A percentile compares a stretch with the other conserved stretches of the same genome.
Conservation (phyloP, 2,797 vertebrate genomes). For the Margarornis squamiger region DNA sequence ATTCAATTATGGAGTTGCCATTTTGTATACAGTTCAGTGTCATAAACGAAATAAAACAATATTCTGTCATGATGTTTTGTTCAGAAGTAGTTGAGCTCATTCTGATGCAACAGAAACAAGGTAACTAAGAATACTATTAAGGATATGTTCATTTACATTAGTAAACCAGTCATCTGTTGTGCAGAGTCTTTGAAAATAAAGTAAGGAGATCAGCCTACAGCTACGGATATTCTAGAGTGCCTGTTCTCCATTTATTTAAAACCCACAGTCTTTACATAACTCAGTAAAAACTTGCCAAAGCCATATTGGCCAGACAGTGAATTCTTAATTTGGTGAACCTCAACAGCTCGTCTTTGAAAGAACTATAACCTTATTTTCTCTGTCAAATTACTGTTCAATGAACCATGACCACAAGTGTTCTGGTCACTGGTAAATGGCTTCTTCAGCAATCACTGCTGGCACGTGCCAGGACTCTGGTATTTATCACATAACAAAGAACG, state of each 20-base stretch:
- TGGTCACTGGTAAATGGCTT: conserved; percentile 13
- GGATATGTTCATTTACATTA: background rate
- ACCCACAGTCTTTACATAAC: background rate
- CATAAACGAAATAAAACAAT: background rate
- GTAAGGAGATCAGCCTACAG: background rate
- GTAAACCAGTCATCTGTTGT: background rate
- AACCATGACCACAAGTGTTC: conserved; percentile 24
- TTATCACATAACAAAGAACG: background rate
- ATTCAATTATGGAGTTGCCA: background rate
- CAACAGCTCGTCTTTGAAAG: conserved; percentile 20
- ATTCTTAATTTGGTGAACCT: background rate
- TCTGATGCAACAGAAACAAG: background rate
- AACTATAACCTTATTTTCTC: conserved; percentile 47
- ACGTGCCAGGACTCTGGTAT: background rate
- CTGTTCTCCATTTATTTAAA: conserved; percentile 23
- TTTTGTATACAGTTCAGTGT: background rate
- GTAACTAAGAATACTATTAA: background rate
- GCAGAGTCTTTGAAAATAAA: background rate
- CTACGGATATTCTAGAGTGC: background rate
- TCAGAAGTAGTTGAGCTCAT: background rate
- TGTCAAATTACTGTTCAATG: conserved; percentile 54
- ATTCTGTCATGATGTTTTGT: background rate
- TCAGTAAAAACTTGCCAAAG: background rate
- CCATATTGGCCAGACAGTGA: background rate
- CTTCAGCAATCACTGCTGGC: conserved; percentile 17